Conservation (phyloP, 1,140 invertebrate species). For the Drosophila funebris region DNA sequence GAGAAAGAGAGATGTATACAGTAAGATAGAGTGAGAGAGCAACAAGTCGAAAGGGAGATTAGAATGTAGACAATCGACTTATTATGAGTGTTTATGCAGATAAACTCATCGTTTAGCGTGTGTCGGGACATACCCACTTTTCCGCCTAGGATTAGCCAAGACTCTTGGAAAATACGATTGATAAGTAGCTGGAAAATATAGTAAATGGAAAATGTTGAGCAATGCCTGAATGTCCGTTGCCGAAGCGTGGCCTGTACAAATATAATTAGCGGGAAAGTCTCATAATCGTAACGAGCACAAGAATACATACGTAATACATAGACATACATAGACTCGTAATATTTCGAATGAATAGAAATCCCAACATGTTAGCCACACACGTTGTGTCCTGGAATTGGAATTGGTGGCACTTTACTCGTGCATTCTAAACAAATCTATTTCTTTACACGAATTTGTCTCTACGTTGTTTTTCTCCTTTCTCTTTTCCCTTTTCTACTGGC, state of each 20-base stretch:
- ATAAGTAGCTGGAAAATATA: constrained; percentile 35
- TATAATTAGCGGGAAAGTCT: constrained; percentile 62
- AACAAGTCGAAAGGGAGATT: not conserved
- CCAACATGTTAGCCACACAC: constrained; percentile 58
- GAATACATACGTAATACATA: too few relatives aligned
- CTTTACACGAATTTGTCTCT: constrained; percentile 63
- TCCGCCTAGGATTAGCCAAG: constrained; percentile 63
- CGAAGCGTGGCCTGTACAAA: constrained; percentile 47
- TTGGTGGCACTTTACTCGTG: constrained; percentile 40
- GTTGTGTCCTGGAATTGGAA: constrained; percentile 44
- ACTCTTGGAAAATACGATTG: constrained; percentile 65
- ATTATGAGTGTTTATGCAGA: constrained; percentile 81
- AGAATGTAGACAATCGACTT: constrained; percentile 69
- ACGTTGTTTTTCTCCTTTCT: constrained; percentile 9
- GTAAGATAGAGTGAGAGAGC: not conserved
- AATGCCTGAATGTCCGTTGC: constrained; percentile 28
- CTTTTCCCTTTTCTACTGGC: constrained; percentile 38
- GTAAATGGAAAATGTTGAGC: constrained; percentile 45
- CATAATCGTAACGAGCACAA: constrained; percentile 38
- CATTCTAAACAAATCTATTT: constrained; percentile 47
- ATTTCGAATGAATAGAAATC: constrained; percentile 51
- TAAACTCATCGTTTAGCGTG: constrained; percentile 81
- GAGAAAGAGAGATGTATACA: not conserved
- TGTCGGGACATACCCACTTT: constrained; percentile 81
- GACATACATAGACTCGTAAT: not conserved